Evolutionary conservation across 2,113 vertebrate species (phyloP).

Genomic region (Daboia siamensis): DNA sequence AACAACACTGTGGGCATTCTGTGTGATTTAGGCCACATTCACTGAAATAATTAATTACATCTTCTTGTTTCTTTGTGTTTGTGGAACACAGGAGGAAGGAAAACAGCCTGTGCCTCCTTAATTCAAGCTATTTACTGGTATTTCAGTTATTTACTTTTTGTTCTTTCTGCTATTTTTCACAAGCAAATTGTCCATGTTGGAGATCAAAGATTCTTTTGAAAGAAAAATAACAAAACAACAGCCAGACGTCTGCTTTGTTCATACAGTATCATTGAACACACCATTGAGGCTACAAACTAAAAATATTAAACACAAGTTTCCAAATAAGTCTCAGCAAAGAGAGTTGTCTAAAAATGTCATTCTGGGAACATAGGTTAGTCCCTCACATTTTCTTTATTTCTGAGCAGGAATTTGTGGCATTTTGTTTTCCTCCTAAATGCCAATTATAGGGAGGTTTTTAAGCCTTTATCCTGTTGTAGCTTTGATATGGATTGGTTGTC

Average conservation of each 20-base stretch:
- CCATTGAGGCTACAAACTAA: constrained; percentile 32
- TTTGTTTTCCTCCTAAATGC: not conserved
- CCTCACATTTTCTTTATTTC: not conserved
- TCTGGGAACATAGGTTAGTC: not conserved
- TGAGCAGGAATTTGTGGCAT: not conserved
- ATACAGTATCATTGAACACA: constrained; percentile 45
- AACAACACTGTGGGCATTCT: not conserved
- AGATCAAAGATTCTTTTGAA: constrained; percentile 15
- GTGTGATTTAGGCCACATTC: not conserved
- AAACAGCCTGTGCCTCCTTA: not conserved
- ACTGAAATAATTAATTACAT: not conserved
- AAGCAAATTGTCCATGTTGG: constrained; percentile 30
- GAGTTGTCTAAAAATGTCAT: not conserved
- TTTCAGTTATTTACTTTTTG: constrained; percentile 36
- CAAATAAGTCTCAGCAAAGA: constrained; percentile 35
- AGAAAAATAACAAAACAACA: constrained; percentile 5
- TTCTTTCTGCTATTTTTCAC: constrained; percentile 32
- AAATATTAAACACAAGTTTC: constrained; percentile 26
- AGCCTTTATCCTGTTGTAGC: not conserved
- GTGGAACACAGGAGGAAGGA: too few relatives aligned
- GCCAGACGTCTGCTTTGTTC: constrained; percentile 28
- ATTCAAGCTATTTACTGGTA: constrained; percentile 30
- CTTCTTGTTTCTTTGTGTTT: not conserved
- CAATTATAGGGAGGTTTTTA: not conserved
- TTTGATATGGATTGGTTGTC: not conserved